Percentiles rank a stretch among this genome's conserved stretches.
Conservation (phyloP, 2,888 invertebrate species). For the Chrysodeixis includens region DNA sequence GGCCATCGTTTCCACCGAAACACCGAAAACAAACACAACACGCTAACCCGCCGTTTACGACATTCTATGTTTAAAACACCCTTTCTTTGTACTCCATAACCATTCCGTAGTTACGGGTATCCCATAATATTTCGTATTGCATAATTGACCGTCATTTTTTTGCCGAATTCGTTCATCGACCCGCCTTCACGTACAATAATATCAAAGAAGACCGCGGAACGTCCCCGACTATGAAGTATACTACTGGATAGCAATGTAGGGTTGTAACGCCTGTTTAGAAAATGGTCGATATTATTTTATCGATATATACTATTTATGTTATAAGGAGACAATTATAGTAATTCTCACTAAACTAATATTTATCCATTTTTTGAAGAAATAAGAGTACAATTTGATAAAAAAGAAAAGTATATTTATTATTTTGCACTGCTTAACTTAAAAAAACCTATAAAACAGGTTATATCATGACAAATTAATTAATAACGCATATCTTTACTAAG, state of each 20-base stretch:
- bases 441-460: no score
- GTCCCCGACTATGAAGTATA: constrained; percentile 76
- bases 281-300: constrained; percentile 39
- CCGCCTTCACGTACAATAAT: constrained; percentile 72
- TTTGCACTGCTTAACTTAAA: no score
- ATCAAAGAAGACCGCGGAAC: constrained; percentile 79
- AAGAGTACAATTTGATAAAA: no score
- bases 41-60: constrained; percentile 69
- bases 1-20: constrained; percentile 89
- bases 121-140: constrained; percentile 62
- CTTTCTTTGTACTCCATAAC: constrained; percentile 57
- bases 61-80: constrained; percentile 70
- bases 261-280: constrained; percentile 36
- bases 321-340: no score
- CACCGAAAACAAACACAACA: constrained; percentile 86
- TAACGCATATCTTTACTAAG: no score
- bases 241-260: constrained; percentile 69
- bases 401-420: no score
- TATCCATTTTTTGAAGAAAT: no score
- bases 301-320: constrained; percentile 7
- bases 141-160: constrained; percentile 70
- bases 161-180: constrained; percentile 76
- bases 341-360: no score
- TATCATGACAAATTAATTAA: no score
- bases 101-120: constrained; percentile 50